These are phyloP conservation scores for Drosophila subsilvestris DNA, from an alignment of 2,888 invertebrate genomes.

Conservation along the genomic window DNA sequence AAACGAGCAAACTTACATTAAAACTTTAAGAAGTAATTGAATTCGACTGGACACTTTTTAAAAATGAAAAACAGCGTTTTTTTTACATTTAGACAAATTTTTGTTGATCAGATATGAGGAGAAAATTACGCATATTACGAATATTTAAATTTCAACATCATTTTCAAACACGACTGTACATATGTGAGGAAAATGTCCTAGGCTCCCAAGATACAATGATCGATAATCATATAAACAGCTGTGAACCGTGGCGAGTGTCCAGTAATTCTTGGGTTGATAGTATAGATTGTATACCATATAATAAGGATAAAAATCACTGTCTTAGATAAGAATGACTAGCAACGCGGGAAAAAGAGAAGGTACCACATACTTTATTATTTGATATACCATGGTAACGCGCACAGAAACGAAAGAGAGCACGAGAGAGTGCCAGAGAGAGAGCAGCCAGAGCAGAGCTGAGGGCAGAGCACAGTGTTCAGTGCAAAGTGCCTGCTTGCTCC, in stretches of 20 bases:
- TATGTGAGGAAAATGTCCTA: no score
- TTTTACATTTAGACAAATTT: no score
- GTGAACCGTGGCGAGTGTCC: no score
- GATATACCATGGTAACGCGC: neutral
- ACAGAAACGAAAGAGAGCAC: neutral
- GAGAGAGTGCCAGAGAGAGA: slow-evolving; percentile 12
- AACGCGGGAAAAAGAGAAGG: neutral
- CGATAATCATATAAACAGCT: no score
- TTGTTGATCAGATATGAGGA: neutral
- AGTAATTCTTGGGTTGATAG: no score
- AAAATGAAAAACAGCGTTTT: neutral
- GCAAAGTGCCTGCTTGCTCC: slow-evolving; percentile 8
- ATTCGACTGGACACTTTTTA: neutral
- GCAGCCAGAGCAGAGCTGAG: slow-evolving; percentile 18
- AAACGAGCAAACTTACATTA: neutral
- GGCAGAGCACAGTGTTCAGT: slow-evolving; percentile 27
- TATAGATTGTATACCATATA: no score
- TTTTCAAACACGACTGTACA: no score
- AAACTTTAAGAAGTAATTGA: neutral
- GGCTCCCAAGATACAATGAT: no score
- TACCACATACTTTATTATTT: neutral
- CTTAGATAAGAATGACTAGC: no score
- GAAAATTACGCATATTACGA: no score
- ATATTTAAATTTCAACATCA: neutral
- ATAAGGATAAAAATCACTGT: no score